Percentiles rank a stretch among this genome's conserved stretches.
Conservation (phyloP, 2,888 invertebrate genomes). For the Idaea dimidiata region DNA sequence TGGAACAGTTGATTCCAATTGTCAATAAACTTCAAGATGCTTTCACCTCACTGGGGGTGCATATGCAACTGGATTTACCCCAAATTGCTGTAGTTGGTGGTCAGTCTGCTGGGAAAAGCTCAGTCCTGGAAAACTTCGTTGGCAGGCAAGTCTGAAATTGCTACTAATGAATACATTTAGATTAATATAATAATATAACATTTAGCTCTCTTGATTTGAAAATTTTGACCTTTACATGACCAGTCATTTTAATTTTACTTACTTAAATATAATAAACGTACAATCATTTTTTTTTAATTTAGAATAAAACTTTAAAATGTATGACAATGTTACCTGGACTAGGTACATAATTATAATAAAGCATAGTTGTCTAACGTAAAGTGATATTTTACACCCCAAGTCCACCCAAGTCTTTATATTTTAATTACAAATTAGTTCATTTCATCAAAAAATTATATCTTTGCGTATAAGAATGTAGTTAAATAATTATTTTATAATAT, state of each 20-base stretch:
- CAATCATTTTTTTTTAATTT: too few relatives aligned
- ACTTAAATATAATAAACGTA: too few relatives aligned
- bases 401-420: too few relatives aligned
- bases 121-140: constrained; percentile 99
- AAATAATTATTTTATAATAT: constrained; percentile 27
- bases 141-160: constrained; percentile 89
- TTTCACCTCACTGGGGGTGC: constrained; percentile 98
- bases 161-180: constrained; percentile 3
- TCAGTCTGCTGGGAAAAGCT: constrained; percentile 99
- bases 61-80: constrained; percentile 98
- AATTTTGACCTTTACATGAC: too few relatives aligned
- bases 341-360: too few relatives aligned
- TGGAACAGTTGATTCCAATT: constrained; percentile 99
- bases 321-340: too few relatives aligned
- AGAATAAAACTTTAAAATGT: too few relatives aligned
- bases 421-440: neutral
- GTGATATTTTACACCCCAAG: too few relatives aligned
- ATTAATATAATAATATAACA: constrained; percentile 2
- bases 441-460: neutral
- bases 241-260: too few relatives aligned
- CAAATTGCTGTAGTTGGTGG: constrained; percentile 99
- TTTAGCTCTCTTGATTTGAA: too few relatives aligned
- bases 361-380: too few relatives aligned
- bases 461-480: too few relatives aligned
- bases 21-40: constrained; percentile 99